These are phyloP conservation scores for Thermophis baileyi DNA, from an alignment of 2,113 vertebrate species.

Conservation along the genomic window DNA sequence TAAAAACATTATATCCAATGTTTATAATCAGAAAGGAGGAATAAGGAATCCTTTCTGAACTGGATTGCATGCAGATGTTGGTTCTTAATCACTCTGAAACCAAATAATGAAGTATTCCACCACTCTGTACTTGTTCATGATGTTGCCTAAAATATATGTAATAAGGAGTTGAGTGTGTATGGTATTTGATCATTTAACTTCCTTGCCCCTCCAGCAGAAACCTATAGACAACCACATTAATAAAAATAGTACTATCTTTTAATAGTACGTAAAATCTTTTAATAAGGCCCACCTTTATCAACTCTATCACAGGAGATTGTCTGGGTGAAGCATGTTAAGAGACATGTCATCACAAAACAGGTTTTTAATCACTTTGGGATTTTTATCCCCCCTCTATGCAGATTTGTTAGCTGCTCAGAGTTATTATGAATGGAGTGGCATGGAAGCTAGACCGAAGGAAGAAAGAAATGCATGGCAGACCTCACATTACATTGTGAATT, in stretches of 20 bases:
- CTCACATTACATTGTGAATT: not conserved
- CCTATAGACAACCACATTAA: not conserved
- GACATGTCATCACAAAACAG: not conserved
- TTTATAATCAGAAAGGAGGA: not conserved
- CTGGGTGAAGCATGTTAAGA: not conserved
- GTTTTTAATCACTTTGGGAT: not conserved
- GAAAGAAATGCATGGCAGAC: not conserved
- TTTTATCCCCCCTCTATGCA: not conserved
- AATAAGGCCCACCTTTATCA: not conserved
- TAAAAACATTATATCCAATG: not conserved
- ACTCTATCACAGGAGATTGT: not conserved
- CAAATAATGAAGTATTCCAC: not conserved
- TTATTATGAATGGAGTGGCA: not conserved
- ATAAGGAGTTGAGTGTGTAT: not conserved
- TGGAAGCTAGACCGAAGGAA: not conserved
- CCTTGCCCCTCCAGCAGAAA: not conserved
- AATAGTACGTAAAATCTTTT: not conserved
- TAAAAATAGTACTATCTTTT: not conserved
- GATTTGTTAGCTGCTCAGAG: not conserved
- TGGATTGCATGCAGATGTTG: not conserved
- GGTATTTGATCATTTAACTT: not conserved
- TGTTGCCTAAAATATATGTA: not conserved
- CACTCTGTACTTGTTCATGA: not conserved
- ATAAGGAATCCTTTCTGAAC: not conserved
- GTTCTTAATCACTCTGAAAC: not conserved